Base-by-base conservation (phyloP, 92 coral and sea anemone species). In the Parazoanthus darwini region DNA sequence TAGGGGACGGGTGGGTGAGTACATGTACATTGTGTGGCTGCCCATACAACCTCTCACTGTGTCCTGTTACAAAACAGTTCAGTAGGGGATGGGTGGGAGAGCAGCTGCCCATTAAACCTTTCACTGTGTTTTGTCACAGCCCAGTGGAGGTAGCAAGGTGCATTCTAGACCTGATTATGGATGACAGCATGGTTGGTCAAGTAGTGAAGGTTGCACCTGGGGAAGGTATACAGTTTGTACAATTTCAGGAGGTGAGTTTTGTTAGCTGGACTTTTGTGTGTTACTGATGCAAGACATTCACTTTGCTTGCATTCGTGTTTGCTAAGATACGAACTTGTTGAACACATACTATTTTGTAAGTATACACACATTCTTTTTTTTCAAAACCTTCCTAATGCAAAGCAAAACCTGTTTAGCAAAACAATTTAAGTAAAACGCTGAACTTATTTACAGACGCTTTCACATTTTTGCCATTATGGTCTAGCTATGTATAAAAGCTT, bases 171-270 rank as follows among this genome's bases (percentile, higher is more conserved):
- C 87, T 90, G 35, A 87, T 90, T 50, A 67, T 65, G 54, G 92
- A 90, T 33, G 92, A 90, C 50, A 80, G 82, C 26, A 86, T 73
- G 85, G 50, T 80, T 14, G 92, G 92, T n/a, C 82, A 90, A 59
- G 92, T 90, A 51, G 54, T 90, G 38, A 89, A 86, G 39, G 71
- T 90, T 72, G 77, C 23, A 18, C 86, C 86, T 11, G 48, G 48
- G 33, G 26, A 83, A 70, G 78, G 65, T 13, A 44, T 83, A 4
- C 78, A 67, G 63, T 43, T 67, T 83, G 77, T 83, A 3, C 78
- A 83, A 16, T 83, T 83, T 83, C 20, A 83, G 9, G 86, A 83
- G 38, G 78, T 83, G 65, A 22, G 86, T 70, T 35, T 75, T 20
- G 7, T 63, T 63, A 23, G 70, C 70, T 63, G 70, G 14, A 63